These are phyloP conservation scores for Paralichthys olivaceus DNA, from an alignment of 2,113 vertebrate genomes.

Conservation along the genomic window DNA sequence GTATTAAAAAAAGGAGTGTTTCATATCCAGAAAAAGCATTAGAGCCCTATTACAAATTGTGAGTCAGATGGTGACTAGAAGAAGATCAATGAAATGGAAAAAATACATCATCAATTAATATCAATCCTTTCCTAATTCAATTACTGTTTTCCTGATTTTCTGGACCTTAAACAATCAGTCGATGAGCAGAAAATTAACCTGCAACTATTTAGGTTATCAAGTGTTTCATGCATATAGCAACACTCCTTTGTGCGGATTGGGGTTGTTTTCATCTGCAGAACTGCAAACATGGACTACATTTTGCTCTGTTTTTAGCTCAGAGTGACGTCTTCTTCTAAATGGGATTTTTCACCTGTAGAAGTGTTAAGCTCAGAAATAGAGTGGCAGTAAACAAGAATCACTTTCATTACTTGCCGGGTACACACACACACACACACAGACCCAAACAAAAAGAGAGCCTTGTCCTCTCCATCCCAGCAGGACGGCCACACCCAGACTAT, in stretches of 20 bases:
- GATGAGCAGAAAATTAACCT: not conserved
- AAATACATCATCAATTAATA: not conserved
- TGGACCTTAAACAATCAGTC: not conserved
- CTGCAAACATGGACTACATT: not conserved
- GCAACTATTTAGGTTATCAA: not conserved
- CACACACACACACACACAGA: conserved; percentile 3
- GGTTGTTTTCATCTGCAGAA: not conserved
- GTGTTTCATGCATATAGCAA: not conserved
- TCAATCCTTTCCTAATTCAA: not conserved
- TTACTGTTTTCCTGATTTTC: not conserved
- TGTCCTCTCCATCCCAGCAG: conserved; percentile 41
- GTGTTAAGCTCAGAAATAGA: not conserved
- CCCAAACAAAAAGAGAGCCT: conserved; percentile 42
- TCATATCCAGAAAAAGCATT: not conserved
- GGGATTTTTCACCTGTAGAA: not conserved
- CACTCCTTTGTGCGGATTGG: not conserved
- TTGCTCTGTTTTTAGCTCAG: not conserved
- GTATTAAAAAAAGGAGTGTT: not conserved
- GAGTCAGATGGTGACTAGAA: not conserved
- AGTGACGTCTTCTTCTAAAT: not conserved
- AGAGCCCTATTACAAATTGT: not conserved
- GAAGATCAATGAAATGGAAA: not conserved
- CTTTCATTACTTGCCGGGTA: not conserved
- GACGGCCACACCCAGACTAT: conserved; percentile 74
- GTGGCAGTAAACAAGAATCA: conserved; percentile 5